phyloP scores from a whole-genome alignment of 2,797 vertebrate genomes.

The Melanogrammus aeglefinus region DNA sequence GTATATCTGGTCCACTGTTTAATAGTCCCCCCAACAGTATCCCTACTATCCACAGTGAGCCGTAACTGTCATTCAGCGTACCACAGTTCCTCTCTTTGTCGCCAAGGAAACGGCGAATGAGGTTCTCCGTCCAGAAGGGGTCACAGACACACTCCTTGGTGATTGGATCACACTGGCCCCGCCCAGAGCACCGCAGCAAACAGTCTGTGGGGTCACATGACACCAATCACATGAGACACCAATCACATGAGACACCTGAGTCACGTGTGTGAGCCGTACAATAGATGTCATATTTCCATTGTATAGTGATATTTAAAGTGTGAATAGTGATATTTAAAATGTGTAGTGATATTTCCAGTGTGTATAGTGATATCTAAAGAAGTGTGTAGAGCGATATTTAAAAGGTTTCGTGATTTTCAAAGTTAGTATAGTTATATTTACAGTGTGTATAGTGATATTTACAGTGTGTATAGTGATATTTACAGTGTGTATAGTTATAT shows the following conservation, averaged over 20 bases:
- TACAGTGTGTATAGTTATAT: too few relatives aligned
- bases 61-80: conserved; percentile 49
- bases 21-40: neutral
- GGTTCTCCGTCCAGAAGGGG: conserved; percentile 89
- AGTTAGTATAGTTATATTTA: too few relatives aligned
- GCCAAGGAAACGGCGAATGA: conserved; percentile 76
- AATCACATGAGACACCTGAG: neutral
- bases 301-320: too few relatives aligned
- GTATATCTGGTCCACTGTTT: neutral
- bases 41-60: neutral
- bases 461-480: too few relatives aligned
- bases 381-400: too few relatives aligned
- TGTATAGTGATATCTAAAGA: too few relatives aligned
- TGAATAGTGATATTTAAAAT: too few relatives aligned
- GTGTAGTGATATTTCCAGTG: too few relatives aligned
- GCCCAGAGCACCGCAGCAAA: conserved; percentile 83
- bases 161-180: conserved; percentile 86
- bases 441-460: too few relatives aligned
- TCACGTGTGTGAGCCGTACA: neutral
- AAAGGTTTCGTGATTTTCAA: too few relatives aligned
- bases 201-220: conserved; percentile 69
- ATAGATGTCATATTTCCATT: neutral
- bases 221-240: conserved; percentile 4
- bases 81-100: conserved; percentile 88
- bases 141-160: conserved; percentile 85